Conservation (phyloP, 2,888 invertebrate genomes). For the Mimumesa dahlbomi region DNA sequence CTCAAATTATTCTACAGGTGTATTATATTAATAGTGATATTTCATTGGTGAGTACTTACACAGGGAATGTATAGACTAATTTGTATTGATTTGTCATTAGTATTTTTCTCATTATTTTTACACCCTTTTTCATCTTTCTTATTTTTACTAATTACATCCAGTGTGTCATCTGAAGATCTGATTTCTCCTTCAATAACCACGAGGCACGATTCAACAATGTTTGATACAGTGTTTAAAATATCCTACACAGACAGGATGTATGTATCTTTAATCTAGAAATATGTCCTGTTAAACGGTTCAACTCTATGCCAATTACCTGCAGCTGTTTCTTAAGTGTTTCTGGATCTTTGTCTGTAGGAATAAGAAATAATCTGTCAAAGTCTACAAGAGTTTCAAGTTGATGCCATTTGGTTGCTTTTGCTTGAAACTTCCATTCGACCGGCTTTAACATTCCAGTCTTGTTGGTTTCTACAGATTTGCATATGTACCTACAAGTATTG, state of each 20-base stretch:
- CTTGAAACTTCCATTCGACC: constrained; percentile 89
- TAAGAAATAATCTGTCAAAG: constrained; percentile 88
- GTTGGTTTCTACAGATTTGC: constrained; percentile 85
- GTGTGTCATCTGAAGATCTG: constrained; percentile 83
- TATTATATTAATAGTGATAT: neutral
- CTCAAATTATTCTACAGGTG: neutral
- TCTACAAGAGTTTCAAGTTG: constrained; percentile 88
- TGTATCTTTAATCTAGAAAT: neutral
- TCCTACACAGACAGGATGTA: constrained; percentile 80
- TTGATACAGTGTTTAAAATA: constrained; percentile 83
- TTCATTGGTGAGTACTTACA: constrained; percentile 81
- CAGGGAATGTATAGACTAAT: constrained; percentile 87
- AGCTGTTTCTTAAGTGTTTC: constrained; percentile 86
- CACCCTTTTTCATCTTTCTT: constrained; percentile 82
- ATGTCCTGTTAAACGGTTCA: neutral
- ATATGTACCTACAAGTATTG: constrained; percentile 81
- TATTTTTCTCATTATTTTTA: constrained; percentile 79
- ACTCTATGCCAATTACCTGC: constrained; percentile 81
- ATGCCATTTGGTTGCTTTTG: constrained; percentile 88
- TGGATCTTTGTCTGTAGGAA: constrained; percentile 84
- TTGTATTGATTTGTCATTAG: constrained; percentile 82
- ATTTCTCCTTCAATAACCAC: constrained; percentile 89
- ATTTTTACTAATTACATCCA: constrained; percentile 85
- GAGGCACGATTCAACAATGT: constrained; percentile 84
- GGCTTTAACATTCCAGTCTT: constrained; percentile 83